These are phyloP conservation scores for Anthophora plumipes DNA, from an alignment of 2,888 invertebrate species.

Conservation along the genomic window DNA sequence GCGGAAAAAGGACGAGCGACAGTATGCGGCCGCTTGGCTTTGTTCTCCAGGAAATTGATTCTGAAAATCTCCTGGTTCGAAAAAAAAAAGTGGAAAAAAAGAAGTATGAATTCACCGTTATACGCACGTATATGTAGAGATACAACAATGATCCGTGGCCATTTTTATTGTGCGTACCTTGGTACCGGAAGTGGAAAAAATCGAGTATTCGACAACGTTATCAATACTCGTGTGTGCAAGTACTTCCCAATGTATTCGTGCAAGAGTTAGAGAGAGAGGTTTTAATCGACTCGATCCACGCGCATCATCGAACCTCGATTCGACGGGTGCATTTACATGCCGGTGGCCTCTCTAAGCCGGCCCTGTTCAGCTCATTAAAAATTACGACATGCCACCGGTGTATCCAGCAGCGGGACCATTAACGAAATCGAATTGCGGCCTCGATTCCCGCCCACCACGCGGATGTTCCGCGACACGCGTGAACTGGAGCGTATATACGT, in stretches of 20 bases:
- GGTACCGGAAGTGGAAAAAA: too few relatives aligned
- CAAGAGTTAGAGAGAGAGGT: not conserved
- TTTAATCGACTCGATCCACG: conserved; percentile 38
- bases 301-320: conserved; percentile 56
- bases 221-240: not conserved
- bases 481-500: conserved; percentile 17
- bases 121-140: not conserved
- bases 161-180: not conserved
- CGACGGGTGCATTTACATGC: conserved; percentile 56
- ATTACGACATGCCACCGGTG: conserved; percentile 63
- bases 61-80: conserved; percentile 3
- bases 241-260: too few relatives aligned
- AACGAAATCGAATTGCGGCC: conserved; percentile 68
- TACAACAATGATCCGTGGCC: not conserved
- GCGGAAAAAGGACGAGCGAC: conserved; percentile 13
- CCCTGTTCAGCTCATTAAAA: conserved; percentile 66
- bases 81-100: not conserved
- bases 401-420: conserved; percentile 53
- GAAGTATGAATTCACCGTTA: not conserved
- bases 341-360: conserved; percentile 50
- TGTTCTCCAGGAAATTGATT: conserved; percentile 43
- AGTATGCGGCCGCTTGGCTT: not conserved
- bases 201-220: not conserved
- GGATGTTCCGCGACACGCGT: conserved; percentile 40
- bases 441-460: conserved; percentile 36